Conservation (phyloP, 2,113 vertebrate species). For the Microtus montanus region DNA sequence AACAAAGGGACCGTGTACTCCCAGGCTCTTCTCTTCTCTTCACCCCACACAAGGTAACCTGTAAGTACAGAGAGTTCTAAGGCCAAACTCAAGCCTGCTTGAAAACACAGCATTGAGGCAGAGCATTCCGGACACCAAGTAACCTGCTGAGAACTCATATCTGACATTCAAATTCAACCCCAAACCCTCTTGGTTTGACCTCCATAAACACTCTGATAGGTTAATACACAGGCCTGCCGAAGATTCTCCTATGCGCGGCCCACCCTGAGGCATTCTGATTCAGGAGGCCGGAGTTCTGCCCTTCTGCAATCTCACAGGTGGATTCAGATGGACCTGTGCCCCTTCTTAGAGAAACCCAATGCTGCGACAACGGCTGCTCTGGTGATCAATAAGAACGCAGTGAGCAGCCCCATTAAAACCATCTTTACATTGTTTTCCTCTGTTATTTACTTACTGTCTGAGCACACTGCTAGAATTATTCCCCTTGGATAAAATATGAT, state of each 20-base stretch:
- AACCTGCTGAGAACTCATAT: not conserved
- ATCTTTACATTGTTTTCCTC: not conserved
- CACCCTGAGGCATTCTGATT: not conserved
- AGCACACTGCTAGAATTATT: slow-evolving; percentile 24
- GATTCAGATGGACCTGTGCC: not conserved
- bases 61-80: not conserved
- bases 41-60: not conserved
- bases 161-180: not conserved
- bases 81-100: not conserved
- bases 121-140: not conserved
- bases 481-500: slow-evolving; percentile 43
- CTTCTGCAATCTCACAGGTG: not conserved
- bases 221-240: not conserved
- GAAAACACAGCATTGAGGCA: not conserved
- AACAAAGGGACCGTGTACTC: not conserved
- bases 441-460: not conserved
- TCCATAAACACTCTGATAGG: not conserved
- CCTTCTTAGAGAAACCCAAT: slow-evolving; percentile 11
- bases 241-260: not conserved
- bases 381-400: not conserved
- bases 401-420: not conserved
- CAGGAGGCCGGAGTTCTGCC: not conserved
- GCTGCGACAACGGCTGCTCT: not conserved
- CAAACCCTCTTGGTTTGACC: not conserved
- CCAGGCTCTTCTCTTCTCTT: not conserved